A percentile compares a stretch with the other conserved stretches of the same genome.
phyloP scores from a whole-genome alignment of 2,113 vertebrate genomes.

The Egretta garzetta region DNA sequence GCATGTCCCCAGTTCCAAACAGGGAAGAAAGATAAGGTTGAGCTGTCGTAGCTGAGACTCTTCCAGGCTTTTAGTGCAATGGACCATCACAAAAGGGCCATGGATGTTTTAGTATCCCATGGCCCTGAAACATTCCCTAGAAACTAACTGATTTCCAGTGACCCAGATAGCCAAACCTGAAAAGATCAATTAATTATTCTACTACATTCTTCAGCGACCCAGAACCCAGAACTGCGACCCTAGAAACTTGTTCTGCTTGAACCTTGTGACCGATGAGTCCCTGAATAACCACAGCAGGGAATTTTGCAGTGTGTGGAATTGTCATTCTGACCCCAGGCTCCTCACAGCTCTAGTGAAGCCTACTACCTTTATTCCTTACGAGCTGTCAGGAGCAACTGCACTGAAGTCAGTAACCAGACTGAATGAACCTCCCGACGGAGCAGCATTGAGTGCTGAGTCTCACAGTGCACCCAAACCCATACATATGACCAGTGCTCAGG shows the following conservation, averaged over 20 bases:
- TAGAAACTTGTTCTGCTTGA: background rate
- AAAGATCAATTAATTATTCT: background rate
- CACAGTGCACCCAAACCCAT: accelerated
- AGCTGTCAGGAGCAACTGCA: background rate
- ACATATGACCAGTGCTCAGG: background rate
- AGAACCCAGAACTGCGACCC: background rate
- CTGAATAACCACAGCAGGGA: background rate
- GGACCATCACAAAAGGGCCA: background rate
- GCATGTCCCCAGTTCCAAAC: background rate
- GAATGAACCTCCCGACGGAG: background rate
- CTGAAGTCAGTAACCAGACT: background rate
- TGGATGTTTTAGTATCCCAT: background rate
- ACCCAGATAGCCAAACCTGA: background rate
- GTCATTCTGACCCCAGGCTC: background rate
- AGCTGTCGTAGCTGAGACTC: background rate
- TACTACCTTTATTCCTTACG: accelerated
- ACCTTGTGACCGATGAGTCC: accelerated
- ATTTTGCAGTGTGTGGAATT: background rate
- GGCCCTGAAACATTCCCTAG: background rate
- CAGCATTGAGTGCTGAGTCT: accelerated
- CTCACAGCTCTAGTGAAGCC: background rate
- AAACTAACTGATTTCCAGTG: background rate
- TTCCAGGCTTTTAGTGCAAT: background rate
- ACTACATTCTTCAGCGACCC: background rate
- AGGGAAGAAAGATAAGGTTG: background rate